Evolutionary conservation across 2,797 vertebrate species (phyloP).

Genomic region (Lepus townsendii): DNA sequence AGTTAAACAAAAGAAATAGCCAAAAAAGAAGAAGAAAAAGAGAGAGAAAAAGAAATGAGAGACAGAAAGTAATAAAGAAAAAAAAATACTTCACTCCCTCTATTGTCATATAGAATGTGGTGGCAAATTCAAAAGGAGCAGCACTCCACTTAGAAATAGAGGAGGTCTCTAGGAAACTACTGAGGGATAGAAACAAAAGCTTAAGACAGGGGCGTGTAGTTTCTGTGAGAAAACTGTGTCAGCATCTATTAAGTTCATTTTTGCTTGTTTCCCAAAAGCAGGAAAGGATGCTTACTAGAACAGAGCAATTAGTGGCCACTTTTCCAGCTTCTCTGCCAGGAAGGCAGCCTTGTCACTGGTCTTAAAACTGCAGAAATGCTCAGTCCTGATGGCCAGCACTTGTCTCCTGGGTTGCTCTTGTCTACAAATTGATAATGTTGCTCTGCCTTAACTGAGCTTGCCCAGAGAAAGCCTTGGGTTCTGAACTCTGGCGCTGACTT

Average conservation of each 20-base stretch:
- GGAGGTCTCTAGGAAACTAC: background rate
- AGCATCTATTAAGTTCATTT: background rate
- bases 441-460: background rate
- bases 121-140: background rate
- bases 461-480: no score
- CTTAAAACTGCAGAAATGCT: slow-evolving; percentile 19
- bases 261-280: background rate
- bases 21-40: background rate
- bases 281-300: slow-evolving; percentile 13
- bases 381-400: background rate
- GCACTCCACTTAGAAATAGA: slow-evolving; percentile 6
- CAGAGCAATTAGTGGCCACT: slow-evolving; percentile 63
- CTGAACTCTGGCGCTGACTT: no score
- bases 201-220: background rate
- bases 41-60: background rate
- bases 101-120: background rate
- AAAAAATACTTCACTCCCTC: background rate
- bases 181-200: background rate
- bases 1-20: background rate
- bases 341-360: slow-evolving; percentile 52
- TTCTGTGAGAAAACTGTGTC: slow-evolving; percentile 21
- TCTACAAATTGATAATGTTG: slow-evolving; percentile 43
- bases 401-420: slow-evolving; percentile 49
- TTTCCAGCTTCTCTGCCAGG: slow-evolving; percentile 52
- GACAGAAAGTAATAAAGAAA: background rate